Base-by-base conservation (phyloP, 2,888 invertebrate genomes). In the Mamestra brassicae region DNA sequence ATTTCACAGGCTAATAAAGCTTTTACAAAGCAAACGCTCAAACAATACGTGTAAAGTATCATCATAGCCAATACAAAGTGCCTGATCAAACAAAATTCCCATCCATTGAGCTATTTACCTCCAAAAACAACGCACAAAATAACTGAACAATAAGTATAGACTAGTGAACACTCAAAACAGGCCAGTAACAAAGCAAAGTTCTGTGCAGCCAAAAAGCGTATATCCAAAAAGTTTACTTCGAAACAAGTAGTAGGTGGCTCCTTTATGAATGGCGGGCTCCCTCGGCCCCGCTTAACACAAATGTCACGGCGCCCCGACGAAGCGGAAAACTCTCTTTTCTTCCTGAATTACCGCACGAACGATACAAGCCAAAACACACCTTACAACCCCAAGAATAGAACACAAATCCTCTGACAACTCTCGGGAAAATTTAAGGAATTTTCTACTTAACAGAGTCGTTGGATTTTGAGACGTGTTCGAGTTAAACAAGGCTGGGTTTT, bases 301-400 rank as follows among this genome's bases (percentile, higher is more conserved):
- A 96, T 96, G 96, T 96, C 96, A 95, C 96, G 95, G 92, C 94
- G 92, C 93, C 93, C 92, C 95, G 94, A 90, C 95, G 94, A 93
- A 93, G 94, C 95, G 96, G 96, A 95, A 96, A 96, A 96, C 95
- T 95, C 96, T 96, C 96, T 95, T 96, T 96, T 96, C 96, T 96
- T 95, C 95, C 95, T 94, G 94, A 94, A 95, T 93, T 94, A 94
- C 92, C 90, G 89, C 88, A 88, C 85, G 83, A 87, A 85, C 80
- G 76, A 73, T 70, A 70, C 91, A 89, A 65, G 66, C 84, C 17
- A 93, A 90, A 89, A 87, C 81, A 87, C 81, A 90, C 93, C 87
- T 80, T 94, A 92, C 71, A 38, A 5, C 7, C 34, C 36, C 47
- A 7, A 5, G 6, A 47, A 85, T 90, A 95, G 86, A 90, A 93